Conservation (phyloP, 2,113 vertebrate genomes). For the Gnathonemus echidnorhynchus region DNA sequence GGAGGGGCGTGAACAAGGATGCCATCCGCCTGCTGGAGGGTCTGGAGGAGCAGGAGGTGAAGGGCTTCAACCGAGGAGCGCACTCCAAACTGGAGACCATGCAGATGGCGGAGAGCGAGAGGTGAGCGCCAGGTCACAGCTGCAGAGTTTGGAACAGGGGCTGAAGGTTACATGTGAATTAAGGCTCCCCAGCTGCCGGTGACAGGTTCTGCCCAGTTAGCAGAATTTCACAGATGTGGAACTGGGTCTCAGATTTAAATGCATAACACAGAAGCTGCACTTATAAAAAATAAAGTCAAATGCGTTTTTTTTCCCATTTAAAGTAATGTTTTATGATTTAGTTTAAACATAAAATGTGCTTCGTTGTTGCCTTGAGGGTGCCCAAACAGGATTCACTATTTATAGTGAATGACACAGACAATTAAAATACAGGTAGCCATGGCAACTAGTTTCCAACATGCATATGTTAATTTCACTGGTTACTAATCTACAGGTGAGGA, state of each 20-base stretch:
- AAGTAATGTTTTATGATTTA: background rate
- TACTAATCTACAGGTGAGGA: constrained; percentile 4
- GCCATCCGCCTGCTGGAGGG: constrained; percentile 94
- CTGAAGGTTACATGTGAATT: background rate
- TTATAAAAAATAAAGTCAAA: background rate
- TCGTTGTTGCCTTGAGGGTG: background rate
- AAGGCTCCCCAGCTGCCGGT: background rate
- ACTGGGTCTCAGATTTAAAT: background rate
- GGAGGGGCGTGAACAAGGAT: constrained; percentile 95
- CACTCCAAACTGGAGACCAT: constrained; percentile 96
- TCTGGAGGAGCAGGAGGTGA: constrained; percentile 94
- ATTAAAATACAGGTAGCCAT: background rate
- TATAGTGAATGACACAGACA: background rate
- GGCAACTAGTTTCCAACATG: background rate
- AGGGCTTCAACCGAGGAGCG: constrained; percentile 92
- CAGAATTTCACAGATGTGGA: background rate
- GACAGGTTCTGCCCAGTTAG: background rate
- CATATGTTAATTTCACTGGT: constrained; percentile 10
- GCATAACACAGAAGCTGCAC: background rate
- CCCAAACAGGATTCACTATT: background rate
- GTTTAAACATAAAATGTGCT: background rate
- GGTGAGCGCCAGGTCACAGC: constrained; percentile 53
- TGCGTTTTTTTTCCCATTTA: background rate
- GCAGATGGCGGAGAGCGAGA: constrained; percentile 95
- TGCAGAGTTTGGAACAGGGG: background rate